These are phyloP conservation scores for Drosophila aff. DNA, from an alignment of 1,140 invertebrate genomes.

Conservation along the genomic window DNA sequence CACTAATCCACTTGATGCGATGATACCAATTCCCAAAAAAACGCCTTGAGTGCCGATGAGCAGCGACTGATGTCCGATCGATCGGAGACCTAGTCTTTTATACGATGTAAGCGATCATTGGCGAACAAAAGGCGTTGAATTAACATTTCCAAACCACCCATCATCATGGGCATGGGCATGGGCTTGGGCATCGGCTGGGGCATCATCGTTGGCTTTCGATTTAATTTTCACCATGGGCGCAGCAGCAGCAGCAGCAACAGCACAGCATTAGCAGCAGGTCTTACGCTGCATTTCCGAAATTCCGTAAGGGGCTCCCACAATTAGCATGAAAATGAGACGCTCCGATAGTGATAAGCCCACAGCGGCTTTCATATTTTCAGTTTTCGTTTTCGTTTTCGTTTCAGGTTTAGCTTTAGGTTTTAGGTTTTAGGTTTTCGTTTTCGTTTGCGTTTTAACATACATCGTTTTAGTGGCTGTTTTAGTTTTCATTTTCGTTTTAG, in stretches of 20 bases:
- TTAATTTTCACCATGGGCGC: slow-evolving; percentile 55
- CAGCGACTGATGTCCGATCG: slow-evolving; percentile 68
- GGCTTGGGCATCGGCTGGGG: not conserved
- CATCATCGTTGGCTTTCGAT: slow-evolving; percentile 33
- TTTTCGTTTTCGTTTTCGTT: slow-evolving; percentile 23
- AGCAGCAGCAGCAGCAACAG: slow-evolving; percentile 22
- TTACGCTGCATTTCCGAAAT: slow-evolving; percentile 77
- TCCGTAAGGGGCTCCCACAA: slow-evolving; percentile 66
- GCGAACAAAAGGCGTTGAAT: slow-evolving; percentile 70
- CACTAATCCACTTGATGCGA: slow-evolving; percentile 63
- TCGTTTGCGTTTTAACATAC: slow-evolving; percentile 2
- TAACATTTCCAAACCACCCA: slow-evolving; percentile 64
- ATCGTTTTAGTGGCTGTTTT: slow-evolving; percentile 12
- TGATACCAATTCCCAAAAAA: slow-evolving; percentile 48
- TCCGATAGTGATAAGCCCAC: slow-evolving; percentile 45
- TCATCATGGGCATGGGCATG: slow-evolving; percentile 8
- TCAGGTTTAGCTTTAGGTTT: not conserved
- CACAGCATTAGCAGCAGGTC: not conserved
- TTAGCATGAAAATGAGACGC: slow-evolving; percentile 74
- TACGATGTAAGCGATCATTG: slow-evolving; percentile 45
- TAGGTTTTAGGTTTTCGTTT: not conserved
- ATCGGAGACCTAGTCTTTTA: slow-evolving; percentile 59
- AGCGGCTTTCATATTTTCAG: slow-evolving; percentile 40
- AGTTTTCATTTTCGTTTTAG: slow-evolving; percentile 13
- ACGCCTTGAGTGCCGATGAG: slow-evolving; percentile 53